Base-by-base conservation (phyloP, 2,113 vertebrate genomes). In the Madoqua kirkii region DNA sequence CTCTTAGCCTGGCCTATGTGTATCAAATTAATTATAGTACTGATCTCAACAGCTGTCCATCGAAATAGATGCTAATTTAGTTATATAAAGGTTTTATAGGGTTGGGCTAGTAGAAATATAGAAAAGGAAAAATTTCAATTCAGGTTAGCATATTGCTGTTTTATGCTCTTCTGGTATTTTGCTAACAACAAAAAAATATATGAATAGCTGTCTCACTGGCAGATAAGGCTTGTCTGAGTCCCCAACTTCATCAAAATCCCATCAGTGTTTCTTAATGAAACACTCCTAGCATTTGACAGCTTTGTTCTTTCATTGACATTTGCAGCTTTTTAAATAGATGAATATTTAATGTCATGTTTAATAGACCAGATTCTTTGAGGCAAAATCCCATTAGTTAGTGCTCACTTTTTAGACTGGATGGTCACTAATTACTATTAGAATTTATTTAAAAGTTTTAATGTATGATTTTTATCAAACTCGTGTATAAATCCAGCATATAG, bases 281-380 rank as follows among this genome's bases (percentile, higher is more conserved):
- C 52, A 15, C 25, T 96, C 31, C 76, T 85, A 74, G 54, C 81
- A 40, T 95, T 57, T 82, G 85, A 90, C 5, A 78, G 91, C 94
- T 97, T 95, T 96, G 90, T 97, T 95, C 82, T 93, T 92, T 91
- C 90, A 54, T 13, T 96, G 92, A 84, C 96, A 96, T 98, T 96
- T 97, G 31, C 64, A 89, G 95, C 85, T 96, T 97, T 98, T 96
- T 23, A 92, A 94, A 96, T 79, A 93, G 95, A 96, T 97, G 94
- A 95, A 91, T 97, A 87, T 92, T 96, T 98, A 97, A 97, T 96
- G 60, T 94, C 81, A 52, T 57, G 71, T 94, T 95, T 95, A 91
- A 89, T 95, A 93, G 92, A 60, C 54, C 95, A 93, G 48, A 84
- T 82, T 88, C 94, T 95, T 91, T 96, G 94, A 93, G 96, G 96